Percentiles rank a stretch among this genome's conserved stretches.
Evolutionary conservation across 2,888 invertebrate genomes (phyloP).

Genomic region (Ichneumoninae sp.): DNA sequence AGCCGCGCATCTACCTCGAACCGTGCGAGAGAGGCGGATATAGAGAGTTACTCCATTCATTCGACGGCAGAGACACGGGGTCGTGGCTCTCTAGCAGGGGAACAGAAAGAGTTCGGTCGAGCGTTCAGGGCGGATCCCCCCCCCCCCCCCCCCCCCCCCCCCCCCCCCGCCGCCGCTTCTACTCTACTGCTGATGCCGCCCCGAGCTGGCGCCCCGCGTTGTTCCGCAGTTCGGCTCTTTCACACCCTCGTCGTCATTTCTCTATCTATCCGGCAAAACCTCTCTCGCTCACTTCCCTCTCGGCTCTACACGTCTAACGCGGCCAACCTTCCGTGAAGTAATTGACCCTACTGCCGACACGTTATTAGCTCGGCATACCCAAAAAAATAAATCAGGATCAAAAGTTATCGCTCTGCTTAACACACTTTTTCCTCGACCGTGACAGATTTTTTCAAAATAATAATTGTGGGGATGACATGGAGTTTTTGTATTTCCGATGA

Average conservation of each 20-base stretch:
- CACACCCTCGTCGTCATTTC: slow-evolving; percentile 46
- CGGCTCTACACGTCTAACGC: slow-evolving; percentile 43
- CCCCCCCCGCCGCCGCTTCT: neutral
- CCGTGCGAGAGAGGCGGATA: slow-evolving; percentile 27
- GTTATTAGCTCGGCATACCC: slow-evolving; percentile 54
- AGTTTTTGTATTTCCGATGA: neutral
- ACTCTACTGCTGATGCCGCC: slow-evolving; percentile 54
- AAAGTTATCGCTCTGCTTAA: neutral
- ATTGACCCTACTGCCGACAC: slow-evolving; percentile 48
- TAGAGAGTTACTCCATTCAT: slow-evolving; percentile 24
- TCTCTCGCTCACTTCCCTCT: slow-evolving; percentile 39
- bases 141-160: neutral
- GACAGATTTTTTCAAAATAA: neutral
- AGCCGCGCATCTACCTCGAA: neutral
- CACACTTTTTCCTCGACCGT: neutral
- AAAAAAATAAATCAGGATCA: slow-evolving; percentile 33
- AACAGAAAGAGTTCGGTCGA: slow-evolving; percentile 65
- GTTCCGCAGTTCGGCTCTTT: slow-evolving; percentile 53
- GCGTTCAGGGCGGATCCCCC: slow-evolving; percentile 58
- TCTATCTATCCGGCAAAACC: slow-evolving; percentile 16
- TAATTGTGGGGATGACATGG: neutral
- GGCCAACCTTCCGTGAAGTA: slow-evolving; percentile 53
- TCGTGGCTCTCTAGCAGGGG: slow-evolving; percentile 35
- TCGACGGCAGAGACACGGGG: slow-evolving; percentile 16
- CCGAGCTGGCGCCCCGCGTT: slow-evolving; percentile 53